Percentiles rank a stretch among this genome's conserved stretches.
Evolutionary conservation across 1,140 invertebrate genomes (phyloP).

Genomic region (Drosophila nebulosa): DNA sequence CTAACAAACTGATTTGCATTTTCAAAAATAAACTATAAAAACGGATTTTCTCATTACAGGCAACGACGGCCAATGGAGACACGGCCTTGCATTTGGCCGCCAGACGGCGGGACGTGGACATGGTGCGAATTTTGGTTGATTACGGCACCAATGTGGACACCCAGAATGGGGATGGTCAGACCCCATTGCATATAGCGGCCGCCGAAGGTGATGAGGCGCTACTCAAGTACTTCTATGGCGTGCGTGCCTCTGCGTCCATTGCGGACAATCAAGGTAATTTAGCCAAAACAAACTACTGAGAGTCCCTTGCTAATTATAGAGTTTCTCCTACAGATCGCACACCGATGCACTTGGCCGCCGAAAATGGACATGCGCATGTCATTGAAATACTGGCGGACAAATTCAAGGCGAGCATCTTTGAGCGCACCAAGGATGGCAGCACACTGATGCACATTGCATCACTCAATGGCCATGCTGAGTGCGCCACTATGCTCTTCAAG

Average conservation of each 20-base stretch:
- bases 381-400: constrained; percentile 98
- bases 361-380: constrained; percentile 96
- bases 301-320: too few species aligned
- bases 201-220: constrained; percentile 96
- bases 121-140: constrained; percentile 94
- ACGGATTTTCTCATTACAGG: constrained; percentile 73
- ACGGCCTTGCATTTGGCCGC: constrained; percentile 95
- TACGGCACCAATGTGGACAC: constrained; percentile 94
- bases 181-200: constrained; percentile 96
- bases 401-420: constrained; percentile 97
- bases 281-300: background rate
- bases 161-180: constrained; percentile 95
- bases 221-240: constrained; percentile 97
- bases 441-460: constrained; percentile 99
- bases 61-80: constrained; percentile 89
- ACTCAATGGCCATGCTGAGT: constrained; percentile 97
- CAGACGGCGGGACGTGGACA: constrained; percentile 93
- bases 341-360: constrained; percentile 98
- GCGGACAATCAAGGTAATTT: constrained; percentile 91
- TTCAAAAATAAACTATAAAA: constrained; percentile 41
- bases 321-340: constrained; percentile 93
- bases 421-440: constrained; percentile 97
- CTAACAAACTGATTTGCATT: constrained; percentile 51
- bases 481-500: constrained; percentile 98
- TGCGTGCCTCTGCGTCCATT: constrained; percentile 95